These are phyloP conservation scores for Chrysaora quinquecirrha DNA, from an alignment of 30 jellyfish, hydroid and myxozoan species.

Conservation along the genomic window DNA sequence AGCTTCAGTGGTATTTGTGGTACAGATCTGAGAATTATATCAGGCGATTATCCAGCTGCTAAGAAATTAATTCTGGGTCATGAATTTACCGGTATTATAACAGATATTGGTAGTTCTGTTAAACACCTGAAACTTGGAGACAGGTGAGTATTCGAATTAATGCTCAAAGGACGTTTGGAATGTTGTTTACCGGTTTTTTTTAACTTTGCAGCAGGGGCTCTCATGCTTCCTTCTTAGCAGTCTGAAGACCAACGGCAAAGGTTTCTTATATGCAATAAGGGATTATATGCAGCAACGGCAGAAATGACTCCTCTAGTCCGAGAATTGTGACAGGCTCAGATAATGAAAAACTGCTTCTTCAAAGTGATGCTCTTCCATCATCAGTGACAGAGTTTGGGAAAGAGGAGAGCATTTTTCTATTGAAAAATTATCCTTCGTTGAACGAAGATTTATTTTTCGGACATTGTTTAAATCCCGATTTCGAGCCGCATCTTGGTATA, in stretches of 20 bases:
- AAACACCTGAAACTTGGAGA: constrained; percentile 81
- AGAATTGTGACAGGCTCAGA: neutral
- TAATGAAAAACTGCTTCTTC: too few species aligned
- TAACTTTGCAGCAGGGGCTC: neutral
- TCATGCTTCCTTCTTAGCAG: constrained; percentile 5
- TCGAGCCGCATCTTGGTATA: too few species aligned
- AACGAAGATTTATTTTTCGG: too few species aligned
- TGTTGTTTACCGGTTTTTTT: neutral
- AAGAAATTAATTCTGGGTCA: constrained; percentile 74
- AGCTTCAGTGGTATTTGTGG: constrained; percentile 84
- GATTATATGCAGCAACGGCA: neutral
- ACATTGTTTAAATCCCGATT: too few species aligned
- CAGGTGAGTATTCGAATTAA: constrained; percentile 25
- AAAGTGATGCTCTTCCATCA: too few species aligned
- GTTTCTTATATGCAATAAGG: neutral
- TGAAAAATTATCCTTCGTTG: too few species aligned
- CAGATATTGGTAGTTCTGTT: constrained; percentile 65
- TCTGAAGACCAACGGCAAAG: neutral
- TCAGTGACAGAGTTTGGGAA: too few species aligned
- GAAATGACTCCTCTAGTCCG: neutral
- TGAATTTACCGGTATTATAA: constrained; percentile 82
- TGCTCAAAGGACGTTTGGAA: neutral
- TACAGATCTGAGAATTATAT: constrained; percentile 70
- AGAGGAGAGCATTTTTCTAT: too few species aligned
- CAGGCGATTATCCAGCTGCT: constrained; percentile 76